Evolutionary conservation across 2,888 invertebrate genomes (phyloP).

Genomic region (Epinotia brunnichana): DNA sequence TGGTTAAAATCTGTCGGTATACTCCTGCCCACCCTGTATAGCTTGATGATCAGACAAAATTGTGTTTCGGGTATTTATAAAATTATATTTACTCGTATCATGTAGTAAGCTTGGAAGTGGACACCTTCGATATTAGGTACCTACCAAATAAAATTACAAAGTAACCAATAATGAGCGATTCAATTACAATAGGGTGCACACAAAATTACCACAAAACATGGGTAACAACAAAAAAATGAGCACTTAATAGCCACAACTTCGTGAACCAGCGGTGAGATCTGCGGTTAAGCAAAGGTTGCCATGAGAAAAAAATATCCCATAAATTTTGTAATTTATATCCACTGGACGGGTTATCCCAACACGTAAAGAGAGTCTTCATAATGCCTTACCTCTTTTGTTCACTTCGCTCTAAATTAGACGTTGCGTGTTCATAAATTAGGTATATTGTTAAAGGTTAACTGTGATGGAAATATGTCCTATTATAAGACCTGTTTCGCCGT

Average conservation of each 20-base stretch:
- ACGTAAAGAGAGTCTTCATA: conserved; percentile 60
- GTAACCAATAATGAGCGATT: background rate
- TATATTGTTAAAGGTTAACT: background rate
- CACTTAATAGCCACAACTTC: conserved; percentile 27
- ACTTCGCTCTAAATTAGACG: conserved; percentile 9
- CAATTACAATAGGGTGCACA: conserved; percentile 19
- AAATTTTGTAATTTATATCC: conserved; percentile 77
- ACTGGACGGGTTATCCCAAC: conserved; percentile 66
- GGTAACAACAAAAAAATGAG: conserved; percentile 21
- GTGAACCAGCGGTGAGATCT: conserved; percentile 26
- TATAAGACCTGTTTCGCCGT: background rate
- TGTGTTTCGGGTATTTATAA: too few species aligned
- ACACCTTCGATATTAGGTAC: background rate
- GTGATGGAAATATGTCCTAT: conserved; percentile 1
- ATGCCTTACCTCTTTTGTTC: background rate
- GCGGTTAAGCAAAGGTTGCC: conserved; percentile 56
- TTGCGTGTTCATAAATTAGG: background rate
- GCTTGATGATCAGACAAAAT: too few species aligned
- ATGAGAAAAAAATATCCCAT: conserved; percentile 70
- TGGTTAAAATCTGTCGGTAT: too few species aligned
- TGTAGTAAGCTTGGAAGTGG: too few species aligned
- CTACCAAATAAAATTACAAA: background rate
- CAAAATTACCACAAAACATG: conserved; percentile 38
- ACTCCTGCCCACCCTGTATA: too few species aligned
- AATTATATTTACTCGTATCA: too few species aligned